These are phyloP conservation scores for Nettapus auritus DNA, from an alignment of 2,113 vertebrate species.

Conservation along the genomic window DNA sequence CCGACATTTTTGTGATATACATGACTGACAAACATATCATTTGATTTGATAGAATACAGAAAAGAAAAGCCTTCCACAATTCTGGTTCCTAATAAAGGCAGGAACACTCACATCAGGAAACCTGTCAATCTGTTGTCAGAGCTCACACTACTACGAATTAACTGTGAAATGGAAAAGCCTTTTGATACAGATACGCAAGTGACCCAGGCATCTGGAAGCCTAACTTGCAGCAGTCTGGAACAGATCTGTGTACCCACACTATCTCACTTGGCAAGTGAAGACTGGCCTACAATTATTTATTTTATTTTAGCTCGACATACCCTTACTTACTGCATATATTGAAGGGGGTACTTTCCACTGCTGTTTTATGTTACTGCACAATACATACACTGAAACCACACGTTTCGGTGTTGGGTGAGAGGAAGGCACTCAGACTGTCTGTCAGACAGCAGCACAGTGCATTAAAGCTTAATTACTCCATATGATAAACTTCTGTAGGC, in stretches of 20 bases:
- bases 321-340: neutral
- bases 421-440: neutral
- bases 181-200: neutral
- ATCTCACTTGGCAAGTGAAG: neutral
- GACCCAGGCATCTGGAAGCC: neutral
- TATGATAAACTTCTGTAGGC: neutral
- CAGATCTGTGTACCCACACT: neutral
- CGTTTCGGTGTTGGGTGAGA: rapidly evolving
- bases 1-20: neutral
- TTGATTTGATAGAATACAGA: neutral
- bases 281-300: neutral
- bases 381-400: neutral
- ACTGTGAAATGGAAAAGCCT: neutral
- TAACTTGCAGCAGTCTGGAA: neutral
- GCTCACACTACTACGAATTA: neutral
- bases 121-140: slow-evolving; percentile 1
- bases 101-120: neutral
- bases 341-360: neutral
- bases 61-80: neutral
- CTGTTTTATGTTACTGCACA: neutral
- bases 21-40: neutral
- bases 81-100: neutral
- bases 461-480: neutral
- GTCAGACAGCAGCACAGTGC: neutral
- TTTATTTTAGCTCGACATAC: neutral